phyloP scores from a whole-genome alignment of 2,888 invertebrate species.

The Chironomus riparius region DNA sequence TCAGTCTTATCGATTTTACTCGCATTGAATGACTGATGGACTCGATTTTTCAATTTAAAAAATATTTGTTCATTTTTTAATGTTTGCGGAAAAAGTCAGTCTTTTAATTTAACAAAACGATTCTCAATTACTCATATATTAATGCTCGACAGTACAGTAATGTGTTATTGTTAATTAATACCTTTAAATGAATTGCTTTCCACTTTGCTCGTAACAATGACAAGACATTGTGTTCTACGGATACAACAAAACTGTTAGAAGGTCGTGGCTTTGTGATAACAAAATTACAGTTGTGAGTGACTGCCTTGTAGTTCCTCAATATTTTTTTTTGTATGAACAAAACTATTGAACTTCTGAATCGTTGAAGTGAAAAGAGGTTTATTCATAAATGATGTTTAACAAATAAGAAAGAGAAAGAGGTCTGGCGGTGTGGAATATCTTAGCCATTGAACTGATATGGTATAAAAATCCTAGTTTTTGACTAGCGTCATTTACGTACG shows the following conservation, averaged over 20 bases:
- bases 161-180: background rate
- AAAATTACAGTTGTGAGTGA: background rate
- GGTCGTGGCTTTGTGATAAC: background rate
- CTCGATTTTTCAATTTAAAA: background rate
- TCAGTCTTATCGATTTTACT: slow-evolving; percentile 1
- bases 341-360: background rate
- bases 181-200: background rate
- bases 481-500: too few relatives aligned
- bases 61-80: background rate
- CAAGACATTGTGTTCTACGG: background rate
- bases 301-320: background rate
- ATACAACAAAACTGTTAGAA: background rate
- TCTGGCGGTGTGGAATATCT: too few relatives aligned
- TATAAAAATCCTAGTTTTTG: too few relatives aligned
- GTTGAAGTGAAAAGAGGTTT: background rate
- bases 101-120: background rate
- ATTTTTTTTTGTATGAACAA: background rate
- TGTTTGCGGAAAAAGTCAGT: background rate
- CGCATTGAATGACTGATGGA: background rate
- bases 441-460: too few relatives aligned
- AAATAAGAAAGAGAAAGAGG: too few relatives aligned
- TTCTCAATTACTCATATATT: background rate
- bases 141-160: background rate
- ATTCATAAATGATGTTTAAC: too few relatives aligned
- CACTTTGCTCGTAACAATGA: background rate